Percentiles rank a stretch among this genome's conserved stretches.
Evolutionary conservation across 2,888 invertebrate species (phyloP).

Genomic region (Hofmannophila pseudospretella): DNA sequence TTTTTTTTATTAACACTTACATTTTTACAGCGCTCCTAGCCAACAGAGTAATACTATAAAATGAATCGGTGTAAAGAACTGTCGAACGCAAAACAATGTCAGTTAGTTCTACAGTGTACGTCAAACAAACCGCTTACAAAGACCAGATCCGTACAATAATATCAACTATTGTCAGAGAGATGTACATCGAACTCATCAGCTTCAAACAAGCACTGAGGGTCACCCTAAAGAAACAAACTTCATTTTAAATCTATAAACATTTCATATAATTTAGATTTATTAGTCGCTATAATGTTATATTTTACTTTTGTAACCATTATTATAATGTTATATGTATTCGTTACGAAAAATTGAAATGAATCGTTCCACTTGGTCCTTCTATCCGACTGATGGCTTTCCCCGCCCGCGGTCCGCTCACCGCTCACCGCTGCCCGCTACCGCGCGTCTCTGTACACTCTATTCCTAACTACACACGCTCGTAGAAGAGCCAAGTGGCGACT

Average conservation of each 20-base stretch:
- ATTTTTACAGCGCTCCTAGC: conserved; percentile 79
- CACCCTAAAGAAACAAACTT: conserved; percentile 72
- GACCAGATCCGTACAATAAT: conserved; percentile 61
- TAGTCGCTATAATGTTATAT: conserved; percentile 77
- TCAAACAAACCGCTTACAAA: conserved; percentile 47
- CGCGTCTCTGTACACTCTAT: conserved; percentile 2
- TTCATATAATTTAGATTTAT: conserved; percentile 78
- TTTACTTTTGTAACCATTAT: conserved; percentile 78
- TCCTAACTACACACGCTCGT: conserved; percentile 12
- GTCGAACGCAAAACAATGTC: conserved; percentile 75
- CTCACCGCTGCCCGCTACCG: conserved; percentile 11
- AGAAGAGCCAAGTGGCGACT: conserved; percentile 47
- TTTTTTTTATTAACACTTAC: conserved; percentile 79
- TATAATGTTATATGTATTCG: conserved; percentile 77
- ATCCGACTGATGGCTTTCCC: conserved; percentile 9
- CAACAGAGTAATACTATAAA: conserved; percentile 78
- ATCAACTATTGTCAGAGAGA: conserved; percentile 67
- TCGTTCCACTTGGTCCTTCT: conserved; percentile 46
- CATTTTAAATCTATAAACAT: conserved; percentile 75
- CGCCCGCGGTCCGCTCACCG: conserved; percentile 12
- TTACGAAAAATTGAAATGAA: conserved; percentile 69
- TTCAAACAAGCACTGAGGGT: conserved; percentile 71
- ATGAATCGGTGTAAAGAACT: conserved; percentile 74
- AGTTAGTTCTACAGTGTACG: conserved; percentile 74
- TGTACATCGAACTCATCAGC: conserved; percentile 54